Percentiles rank a stretch among this genome's conserved stretches.
phyloP scores from a whole-genome alignment of 2,888 invertebrate genomes.

The Podotricha telesiphe region DNA sequence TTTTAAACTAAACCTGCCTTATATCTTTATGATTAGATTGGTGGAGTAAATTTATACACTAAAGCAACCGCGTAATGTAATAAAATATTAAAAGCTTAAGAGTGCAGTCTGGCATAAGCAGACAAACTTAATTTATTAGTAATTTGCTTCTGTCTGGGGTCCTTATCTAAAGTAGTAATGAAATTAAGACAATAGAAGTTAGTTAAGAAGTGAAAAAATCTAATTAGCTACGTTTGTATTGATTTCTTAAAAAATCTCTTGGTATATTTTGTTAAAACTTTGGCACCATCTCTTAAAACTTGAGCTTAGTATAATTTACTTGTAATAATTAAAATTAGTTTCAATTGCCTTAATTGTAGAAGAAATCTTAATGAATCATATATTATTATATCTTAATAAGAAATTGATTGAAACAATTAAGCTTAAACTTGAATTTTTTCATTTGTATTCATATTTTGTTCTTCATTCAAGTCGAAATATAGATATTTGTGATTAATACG shows the following conservation, averaged over 20 bases:
- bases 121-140: slow-evolving; percentile 12
- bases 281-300: too few species aligned
- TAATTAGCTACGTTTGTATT: not conserved
- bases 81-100: not conserved
- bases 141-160: slow-evolving; percentile 18
- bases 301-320: too few species aligned
- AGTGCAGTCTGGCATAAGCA: slow-evolving; percentile 6
- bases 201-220: slow-evolving; percentile 14
- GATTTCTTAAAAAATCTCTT: not conserved
- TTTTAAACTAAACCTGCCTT: too few species aligned
- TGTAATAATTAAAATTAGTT: too few species aligned
- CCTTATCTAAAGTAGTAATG: slow-evolving; percentile 14
- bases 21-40: not conserved
- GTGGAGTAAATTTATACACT: not conserved
- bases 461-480: too few species aligned
- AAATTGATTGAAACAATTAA: too few species aligned
- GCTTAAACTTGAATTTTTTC: too few species aligned
- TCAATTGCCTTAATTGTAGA: too few species aligned
- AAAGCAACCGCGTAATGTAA: not conserved
- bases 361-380: too few species aligned
- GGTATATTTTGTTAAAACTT: not conserved
- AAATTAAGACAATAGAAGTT: slow-evolving; percentile 17
- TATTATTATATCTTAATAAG: too few species aligned
- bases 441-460: too few species aligned
- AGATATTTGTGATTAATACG: too few species aligned